Conservation (phyloP, 2,797 vertebrate genomes). For the Alcedo atthis region DNA sequence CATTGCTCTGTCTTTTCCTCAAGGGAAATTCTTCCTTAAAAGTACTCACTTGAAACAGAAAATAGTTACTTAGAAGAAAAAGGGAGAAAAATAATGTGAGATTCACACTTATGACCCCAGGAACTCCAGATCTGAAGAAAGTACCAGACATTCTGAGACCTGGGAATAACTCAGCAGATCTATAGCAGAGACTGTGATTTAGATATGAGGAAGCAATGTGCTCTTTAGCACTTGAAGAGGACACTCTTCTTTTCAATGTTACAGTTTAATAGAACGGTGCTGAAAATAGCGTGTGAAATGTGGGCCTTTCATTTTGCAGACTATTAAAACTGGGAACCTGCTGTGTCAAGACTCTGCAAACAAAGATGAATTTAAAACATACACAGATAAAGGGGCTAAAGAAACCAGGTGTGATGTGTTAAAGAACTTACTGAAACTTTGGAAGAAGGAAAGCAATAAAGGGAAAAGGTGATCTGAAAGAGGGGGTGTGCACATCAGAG, state of each 20-base stretch:
- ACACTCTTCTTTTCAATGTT: slow-evolving; percentile 53
- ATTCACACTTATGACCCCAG: background rate
- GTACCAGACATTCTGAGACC: background rate
- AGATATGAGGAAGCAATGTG: background rate
- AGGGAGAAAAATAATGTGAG: background rate
- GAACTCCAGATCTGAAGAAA: slow-evolving; percentile 15
- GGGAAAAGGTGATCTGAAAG: background rate
- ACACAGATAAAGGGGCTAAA: slow-evolving; percentile 41
- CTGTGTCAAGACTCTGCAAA: slow-evolving; percentile 63
- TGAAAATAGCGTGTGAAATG: slow-evolving; percentile 65
- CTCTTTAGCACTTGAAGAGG: slow-evolving; percentile 39
- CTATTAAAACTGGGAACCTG: slow-evolving; percentile 55
- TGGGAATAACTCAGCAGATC: slow-evolving; percentile 32
- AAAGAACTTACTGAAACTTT: slow-evolving; percentile 31
- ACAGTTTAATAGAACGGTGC: slow-evolving; percentile 46
- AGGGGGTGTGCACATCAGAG: background rate
- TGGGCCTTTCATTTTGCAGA: slow-evolving; percentile 62
- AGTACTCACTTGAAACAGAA: background rate
- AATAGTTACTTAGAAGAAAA: background rate
- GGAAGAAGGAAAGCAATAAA: slow-evolving; percentile 6
- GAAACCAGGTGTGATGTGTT: slow-evolving; percentile 23
- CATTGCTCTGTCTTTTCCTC: background rate
- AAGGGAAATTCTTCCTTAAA: slow-evolving; percentile 1
- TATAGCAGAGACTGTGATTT: slow-evolving; percentile 4
- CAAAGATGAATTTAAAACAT: slow-evolving; percentile 61